Evolutionary conservation across 2,888 invertebrate species (phyloP), one percentile per base, ranked within the genome.

Genomic region (Netelia inedita): DNA sequence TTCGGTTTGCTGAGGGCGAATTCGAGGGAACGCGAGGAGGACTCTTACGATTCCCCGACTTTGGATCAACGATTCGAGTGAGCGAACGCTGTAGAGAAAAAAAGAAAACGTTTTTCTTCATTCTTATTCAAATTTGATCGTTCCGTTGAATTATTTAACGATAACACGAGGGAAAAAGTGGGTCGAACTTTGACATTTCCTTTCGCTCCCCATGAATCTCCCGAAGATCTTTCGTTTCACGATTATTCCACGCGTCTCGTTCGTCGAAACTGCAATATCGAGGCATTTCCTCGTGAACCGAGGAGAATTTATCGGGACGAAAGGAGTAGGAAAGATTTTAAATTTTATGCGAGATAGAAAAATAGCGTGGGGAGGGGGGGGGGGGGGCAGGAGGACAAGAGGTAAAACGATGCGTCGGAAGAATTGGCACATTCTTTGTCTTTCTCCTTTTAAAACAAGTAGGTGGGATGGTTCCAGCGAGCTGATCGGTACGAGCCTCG

Each of bases 391-490:
- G 5, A 6, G 16, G 50, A 23, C n/a, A 19, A 55, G 76, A 66
- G 23, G 61, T 11, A 61, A 21, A 3, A 61, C 46, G 46, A 46
- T 46, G 46, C 46, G 10, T 14, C 14, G 46, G 2, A 46, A 46
- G 3, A 46, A 46, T 35, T 23, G 63, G 55, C 59, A 28, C 28
- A 73, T 23, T 35, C n/a, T 66, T 66, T 59, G 63, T 79, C 41
- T 79, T 43, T 35, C 66, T 46, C 53, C 46, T 46, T 53, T 61
- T 74, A 86, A 80, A 63, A 88, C 87, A 73, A 87, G 87, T 88
- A 90, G 91, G 85, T 89, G 90, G 88, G 87, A 88, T 65, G 88
- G 82, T 78, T 87, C 89, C 86, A 89, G 87, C 73, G 88, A 86
- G 87, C 14, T 46, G 46, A 87, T 85, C 82, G 87, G 83, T 72